Percentiles rank a stretch among this genome's conserved stretches.
phyloP scores from a whole-genome alignment of 92 coral and sea anemone species.

The Zoanthus sansibaricus region DNA sequence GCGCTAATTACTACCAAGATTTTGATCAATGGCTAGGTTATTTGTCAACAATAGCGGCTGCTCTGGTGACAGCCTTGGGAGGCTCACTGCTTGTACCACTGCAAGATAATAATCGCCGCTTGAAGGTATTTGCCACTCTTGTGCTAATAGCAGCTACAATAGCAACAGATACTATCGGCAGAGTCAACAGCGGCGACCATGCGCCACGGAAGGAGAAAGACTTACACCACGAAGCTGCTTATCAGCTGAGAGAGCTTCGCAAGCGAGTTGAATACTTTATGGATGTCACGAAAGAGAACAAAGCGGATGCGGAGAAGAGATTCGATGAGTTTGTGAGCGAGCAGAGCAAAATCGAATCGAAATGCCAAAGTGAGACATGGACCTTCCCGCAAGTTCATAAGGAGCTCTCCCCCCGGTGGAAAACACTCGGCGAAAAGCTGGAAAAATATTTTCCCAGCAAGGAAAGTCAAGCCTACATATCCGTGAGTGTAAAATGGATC shows the following conservation, averaged over 20 bases:
- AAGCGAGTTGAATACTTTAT: not conserved
- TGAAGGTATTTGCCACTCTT: not conserved
- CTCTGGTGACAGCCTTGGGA: not conserved
- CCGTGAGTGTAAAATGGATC: not conserved
- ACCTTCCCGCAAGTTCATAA: slow-evolving; percentile 14
- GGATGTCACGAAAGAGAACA: not conserved
- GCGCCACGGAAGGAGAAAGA: not conserved
- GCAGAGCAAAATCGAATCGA: not conserved
- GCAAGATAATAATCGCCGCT: not conserved
- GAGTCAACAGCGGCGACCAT: not conserved
- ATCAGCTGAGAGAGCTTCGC: not conserved
- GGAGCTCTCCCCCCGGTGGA: slow-evolving; percentile 17
- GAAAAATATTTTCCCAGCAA: slow-evolving; percentile 7
- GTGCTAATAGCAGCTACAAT: not conserved
- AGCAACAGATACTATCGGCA: not conserved
- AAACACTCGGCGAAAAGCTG: not conserved
- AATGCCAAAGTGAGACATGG: slow-evolving; percentile 21
- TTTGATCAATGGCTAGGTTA: not conserved
- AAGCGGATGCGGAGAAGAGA: not conserved
- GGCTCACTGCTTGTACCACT: not conserved
- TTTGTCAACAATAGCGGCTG: not conserved
- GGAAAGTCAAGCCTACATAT: not conserved
- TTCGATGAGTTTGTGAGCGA: not conserved
- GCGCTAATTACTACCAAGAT: slow-evolving; percentile 17
- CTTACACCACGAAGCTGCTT: not conserved